Conservation (phyloP, 2,888 invertebrate species). For the Mythimna lalbum region DNA sequence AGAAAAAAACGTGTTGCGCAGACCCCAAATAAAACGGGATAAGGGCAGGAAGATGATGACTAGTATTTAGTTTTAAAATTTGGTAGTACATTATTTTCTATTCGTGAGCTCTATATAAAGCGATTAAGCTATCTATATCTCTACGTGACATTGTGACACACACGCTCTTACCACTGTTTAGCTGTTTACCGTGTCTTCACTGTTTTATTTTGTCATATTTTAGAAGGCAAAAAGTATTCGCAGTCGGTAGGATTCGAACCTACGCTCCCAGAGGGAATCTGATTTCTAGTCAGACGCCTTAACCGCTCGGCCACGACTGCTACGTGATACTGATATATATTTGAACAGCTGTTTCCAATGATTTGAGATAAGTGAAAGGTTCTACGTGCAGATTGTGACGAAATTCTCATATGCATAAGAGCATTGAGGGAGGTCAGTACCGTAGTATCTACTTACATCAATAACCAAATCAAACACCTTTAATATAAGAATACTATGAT, state of each 20-base stretch:
- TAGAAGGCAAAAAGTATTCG: slow-evolving; percentile 80
- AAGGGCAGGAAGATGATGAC: no score
- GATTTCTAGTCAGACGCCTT: slow-evolving; percentile 97
- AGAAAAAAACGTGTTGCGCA: no score
- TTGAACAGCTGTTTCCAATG: not conserved
- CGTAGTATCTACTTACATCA: not conserved
- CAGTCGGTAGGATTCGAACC: slow-evolving; percentile 97
- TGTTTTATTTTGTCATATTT: no score
- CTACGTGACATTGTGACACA: no score
- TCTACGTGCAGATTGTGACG: not conserved
- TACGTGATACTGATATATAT: slow-evolving; percentile 37
- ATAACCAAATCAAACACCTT: not conserved
- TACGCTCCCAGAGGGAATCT: slow-evolving; percentile 97
- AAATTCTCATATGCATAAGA: not conserved
- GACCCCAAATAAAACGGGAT: no score
- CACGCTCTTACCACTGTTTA: no score
- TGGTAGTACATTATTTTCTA: no score
- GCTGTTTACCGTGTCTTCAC: no score
- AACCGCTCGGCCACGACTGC: slow-evolving; percentile 97
- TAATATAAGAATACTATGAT: not conserved
- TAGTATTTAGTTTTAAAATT: no score
- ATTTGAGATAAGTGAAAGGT: slow-evolving; percentile 29
- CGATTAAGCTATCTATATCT: no score
- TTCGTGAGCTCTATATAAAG: no score
- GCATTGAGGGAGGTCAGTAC: not conserved